Conservation (phyloP, 2,113 vertebrate genomes). For the Labrus mixtus region DNA sequence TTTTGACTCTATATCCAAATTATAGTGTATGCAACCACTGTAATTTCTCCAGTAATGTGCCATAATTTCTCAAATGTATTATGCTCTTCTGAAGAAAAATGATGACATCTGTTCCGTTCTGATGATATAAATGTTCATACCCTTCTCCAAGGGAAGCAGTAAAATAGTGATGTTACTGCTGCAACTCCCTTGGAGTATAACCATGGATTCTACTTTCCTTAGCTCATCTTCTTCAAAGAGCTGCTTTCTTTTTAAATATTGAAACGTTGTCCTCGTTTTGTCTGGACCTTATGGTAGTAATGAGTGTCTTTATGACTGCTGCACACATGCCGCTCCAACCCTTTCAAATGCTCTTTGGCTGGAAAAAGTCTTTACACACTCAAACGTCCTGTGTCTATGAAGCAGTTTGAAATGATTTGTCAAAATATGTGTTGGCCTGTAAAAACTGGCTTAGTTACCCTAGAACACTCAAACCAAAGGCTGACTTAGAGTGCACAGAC, state of each 20-base stretch:
- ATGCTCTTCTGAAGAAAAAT: not conserved
- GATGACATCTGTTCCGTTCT: constrained; percentile 3
- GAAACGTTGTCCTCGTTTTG: constrained; percentile 28
- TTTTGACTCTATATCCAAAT: too few species aligned
- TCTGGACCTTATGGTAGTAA: constrained; percentile 6
- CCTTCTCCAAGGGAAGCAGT: constrained; percentile 5
- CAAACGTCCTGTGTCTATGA: constrained; percentile 5
- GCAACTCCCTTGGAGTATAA: not conserved
- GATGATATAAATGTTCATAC: constrained; percentile 20
- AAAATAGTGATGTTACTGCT: not conserved
- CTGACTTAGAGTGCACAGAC: too few species aligned
- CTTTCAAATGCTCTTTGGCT: constrained; percentile 17
- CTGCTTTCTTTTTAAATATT: constrained; percentile 16
- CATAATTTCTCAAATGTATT: too few species aligned
- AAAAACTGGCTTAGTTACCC: not conserved
- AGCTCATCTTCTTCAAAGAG: constrained; percentile 13
- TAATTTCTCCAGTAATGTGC: too few species aligned
- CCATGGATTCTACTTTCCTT: not conserved
- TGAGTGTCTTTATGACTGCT: constrained; percentile 26
- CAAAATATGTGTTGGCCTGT: not conserved
- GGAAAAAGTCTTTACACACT: constrained; percentile 10
- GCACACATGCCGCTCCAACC: constrained; percentile 22
- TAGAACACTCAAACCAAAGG: not conserved
- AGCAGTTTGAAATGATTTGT: constrained; percentile 32
- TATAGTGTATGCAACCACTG: too few species aligned